phyloP scores from a whole-genome alignment of 2,113 vertebrate genomes.

The Cercocebus atys region DNA sequence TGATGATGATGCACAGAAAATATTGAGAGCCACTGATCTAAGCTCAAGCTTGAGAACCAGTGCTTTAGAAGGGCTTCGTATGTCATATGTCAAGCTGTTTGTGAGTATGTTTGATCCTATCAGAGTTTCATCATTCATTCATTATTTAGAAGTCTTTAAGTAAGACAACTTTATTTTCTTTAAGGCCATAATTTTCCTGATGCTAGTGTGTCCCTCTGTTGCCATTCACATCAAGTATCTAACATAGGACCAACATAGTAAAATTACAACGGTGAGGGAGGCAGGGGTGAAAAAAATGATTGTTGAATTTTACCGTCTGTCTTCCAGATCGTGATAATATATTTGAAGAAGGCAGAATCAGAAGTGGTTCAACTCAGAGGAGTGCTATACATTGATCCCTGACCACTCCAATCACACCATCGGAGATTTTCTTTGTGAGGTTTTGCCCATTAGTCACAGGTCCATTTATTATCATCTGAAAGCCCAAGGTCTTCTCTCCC shows the following conservation, averaged over 20 bases:
- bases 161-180: background rate
- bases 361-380: no score
- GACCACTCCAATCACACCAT: accelerated
- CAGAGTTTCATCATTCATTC: background rate
- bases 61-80: background rate
- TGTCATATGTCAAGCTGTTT: background rate
- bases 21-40: background rate
- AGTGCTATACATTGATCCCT: accelerated
- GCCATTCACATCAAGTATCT: background rate
- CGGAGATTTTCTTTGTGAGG: background rate
- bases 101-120: background rate
- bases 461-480: background rate
- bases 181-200: background rate
- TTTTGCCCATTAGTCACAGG: background rate
- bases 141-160: background rate
- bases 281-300: background rate
- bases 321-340: background rate
- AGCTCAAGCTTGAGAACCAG: background rate
- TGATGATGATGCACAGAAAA: background rate
- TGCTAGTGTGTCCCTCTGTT: background rate
- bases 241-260: background rate
- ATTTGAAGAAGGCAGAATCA: background rate
- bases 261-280: background rate
- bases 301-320: background rate
- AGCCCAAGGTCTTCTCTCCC: background rate